Percentiles rank a stretch among this genome's conserved stretches.
phyloP scores from a whole-genome alignment of 2,113 vertebrate species.

The Cercocebus atys region DNA sequence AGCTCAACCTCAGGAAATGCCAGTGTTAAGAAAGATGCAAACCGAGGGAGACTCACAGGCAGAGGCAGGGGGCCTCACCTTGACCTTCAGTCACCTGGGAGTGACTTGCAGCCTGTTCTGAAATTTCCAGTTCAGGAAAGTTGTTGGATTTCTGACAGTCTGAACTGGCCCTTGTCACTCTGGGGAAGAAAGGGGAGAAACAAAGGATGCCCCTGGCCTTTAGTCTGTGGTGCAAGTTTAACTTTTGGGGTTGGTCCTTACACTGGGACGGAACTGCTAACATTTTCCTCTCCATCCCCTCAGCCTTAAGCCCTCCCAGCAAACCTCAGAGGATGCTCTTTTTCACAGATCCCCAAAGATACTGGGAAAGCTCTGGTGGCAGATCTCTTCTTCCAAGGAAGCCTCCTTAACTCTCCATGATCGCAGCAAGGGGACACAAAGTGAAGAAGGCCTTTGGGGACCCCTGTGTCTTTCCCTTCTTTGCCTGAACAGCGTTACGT shows the following conservation, averaged over 20 bases:
- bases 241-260: background rate
- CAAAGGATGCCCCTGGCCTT: background rate
- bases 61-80: background rate
- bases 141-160: background rate
- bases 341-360: background rate
- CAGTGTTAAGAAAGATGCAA: background rate
- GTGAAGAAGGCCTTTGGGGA: background rate
- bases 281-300: background rate
- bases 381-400: background rate
- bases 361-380: background rate
- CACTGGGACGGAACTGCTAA: background rate
- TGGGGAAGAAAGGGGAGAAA: constrained; percentile 4
- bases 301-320: background rate
- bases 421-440: constrained; percentile 9
- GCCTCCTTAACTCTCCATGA: background rate
- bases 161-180: background rate
- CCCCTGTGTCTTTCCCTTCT: background rate
- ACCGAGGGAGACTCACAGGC: background rate
- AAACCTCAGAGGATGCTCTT: background rate
- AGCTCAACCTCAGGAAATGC: background rate
- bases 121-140: background rate
- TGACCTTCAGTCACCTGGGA: too few relatives aligned
- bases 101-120: background rate
- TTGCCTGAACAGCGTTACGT: background rate
- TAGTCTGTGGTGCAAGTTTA: background rate